Percentiles rank a stretch among this genome's conserved stretches.
phyloP scores from a whole-genome alignment of 2,797 vertebrate genomes.

The Propithecus perrieri region DNA sequence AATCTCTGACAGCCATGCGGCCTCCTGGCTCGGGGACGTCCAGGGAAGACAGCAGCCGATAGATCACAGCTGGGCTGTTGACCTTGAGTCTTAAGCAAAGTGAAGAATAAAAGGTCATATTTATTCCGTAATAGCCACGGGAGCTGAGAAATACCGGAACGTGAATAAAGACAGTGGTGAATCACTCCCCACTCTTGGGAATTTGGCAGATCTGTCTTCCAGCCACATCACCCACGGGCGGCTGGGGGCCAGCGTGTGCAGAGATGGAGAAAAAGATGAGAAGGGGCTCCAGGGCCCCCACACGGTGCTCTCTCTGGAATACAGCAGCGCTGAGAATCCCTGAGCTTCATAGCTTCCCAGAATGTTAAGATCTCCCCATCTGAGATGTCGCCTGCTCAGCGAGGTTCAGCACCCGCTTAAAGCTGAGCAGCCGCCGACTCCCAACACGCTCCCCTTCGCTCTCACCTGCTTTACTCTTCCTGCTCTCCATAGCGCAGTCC shows the following conservation, averaged over 20 bases:
- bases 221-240: background rate
- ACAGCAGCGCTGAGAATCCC: background rate
- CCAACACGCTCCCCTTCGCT: background rate
- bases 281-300: background rate
- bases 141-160: slow-evolving; percentile 57
- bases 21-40: background rate
- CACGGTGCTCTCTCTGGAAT: background rate
- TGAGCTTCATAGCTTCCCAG: background rate
- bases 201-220: background rate
- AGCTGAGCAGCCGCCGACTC: background rate
- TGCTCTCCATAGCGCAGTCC: background rate
- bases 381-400: background rate
- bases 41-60: background rate
- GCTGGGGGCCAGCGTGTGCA: background rate
- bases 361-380: background rate
- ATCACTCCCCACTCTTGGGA: background rate
- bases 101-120: slow-evolving; percentile 75
- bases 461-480: background rate
- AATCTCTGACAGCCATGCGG: slow-evolving; percentile 58
- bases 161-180: slow-evolving; percentile 11
- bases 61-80: slow-evolving; percentile 72
- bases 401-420: background rate
- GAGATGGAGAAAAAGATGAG: background rate
- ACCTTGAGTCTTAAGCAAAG: slow-evolving; percentile 77
- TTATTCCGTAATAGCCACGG: slow-evolving; percentile 57